Evolutionary conservation across 2,888 invertebrate genomes (phyloP).

Genomic region (Coenonympha glycerion): DNA sequence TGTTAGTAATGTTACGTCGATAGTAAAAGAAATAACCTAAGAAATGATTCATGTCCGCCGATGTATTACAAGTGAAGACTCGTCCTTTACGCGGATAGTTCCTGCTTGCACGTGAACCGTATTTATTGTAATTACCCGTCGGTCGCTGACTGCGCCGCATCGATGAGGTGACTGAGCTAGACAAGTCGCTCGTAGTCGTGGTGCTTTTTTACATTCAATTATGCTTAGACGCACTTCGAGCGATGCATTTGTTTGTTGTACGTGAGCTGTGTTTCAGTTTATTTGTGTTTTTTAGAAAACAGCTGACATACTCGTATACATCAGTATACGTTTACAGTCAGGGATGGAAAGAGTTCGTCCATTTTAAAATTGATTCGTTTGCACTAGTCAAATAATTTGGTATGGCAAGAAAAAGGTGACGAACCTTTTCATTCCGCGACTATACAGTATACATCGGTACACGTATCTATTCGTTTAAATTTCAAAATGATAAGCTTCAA

Average conservation of each 20-base stretch:
- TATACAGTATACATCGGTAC: too few species aligned
- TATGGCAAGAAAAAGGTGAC: too few species aligned
- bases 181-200: conserved; percentile 20
- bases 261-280: not conserved
- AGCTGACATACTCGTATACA: not conserved
- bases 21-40: not conserved
- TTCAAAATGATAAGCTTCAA: too few species aligned
- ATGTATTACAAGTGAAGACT: not conserved
- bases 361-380: too few species aligned
- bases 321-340: too few species aligned
- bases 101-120: conserved; percentile 60
- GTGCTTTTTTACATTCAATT: conserved; percentile 19
- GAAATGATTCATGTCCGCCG: not conserved
- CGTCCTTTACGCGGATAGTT: conserved; percentile 40
- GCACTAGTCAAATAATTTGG: too few species aligned
- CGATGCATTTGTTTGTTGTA: conserved; percentile 8
- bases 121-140: conserved; percentile 68
- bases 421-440: too few species aligned
- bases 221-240: conserved; percentile 12
- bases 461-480: too few species aligned
- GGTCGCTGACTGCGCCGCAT: conserved; percentile 46
- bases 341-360: too few species aligned
- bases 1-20: conserved; percentile 41
- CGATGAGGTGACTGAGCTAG: conserved; percentile 39
- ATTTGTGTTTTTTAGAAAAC: not conserved